phyloP scores from a whole-genome alignment of 2,113 vertebrate species.

The Erythrocercus mccallii region DNA sequence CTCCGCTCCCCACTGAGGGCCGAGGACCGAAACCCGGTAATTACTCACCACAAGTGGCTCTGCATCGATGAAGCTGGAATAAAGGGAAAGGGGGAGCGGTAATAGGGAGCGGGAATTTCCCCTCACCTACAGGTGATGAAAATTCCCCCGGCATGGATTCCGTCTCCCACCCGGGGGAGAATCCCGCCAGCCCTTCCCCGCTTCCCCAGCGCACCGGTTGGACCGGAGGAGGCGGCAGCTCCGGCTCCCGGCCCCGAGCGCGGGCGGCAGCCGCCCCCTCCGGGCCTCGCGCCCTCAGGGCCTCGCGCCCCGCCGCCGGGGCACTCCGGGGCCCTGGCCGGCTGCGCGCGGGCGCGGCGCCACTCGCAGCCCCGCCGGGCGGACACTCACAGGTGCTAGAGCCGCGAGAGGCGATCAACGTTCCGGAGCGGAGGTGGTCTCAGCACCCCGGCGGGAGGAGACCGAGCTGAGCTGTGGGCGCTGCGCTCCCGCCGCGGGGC shows the following conservation, averaged over 20 bases:
- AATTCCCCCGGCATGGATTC: too few species aligned
- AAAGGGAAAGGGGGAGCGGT: rapidly evolving
- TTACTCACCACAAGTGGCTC: not conserved
- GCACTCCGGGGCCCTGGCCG: not conserved
- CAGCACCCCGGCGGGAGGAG: not conserved
- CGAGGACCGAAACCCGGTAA: not conserved
- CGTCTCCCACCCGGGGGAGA: not conserved
- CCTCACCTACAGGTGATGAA: not conserved
- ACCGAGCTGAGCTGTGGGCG: rapidly evolving
- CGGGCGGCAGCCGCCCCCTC: not conserved
- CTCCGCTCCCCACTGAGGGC: not conserved
- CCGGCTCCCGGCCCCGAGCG: not conserved
- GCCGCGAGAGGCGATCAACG: not conserved
- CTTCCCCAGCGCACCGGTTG: not conserved
- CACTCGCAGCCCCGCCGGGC: not conserved
- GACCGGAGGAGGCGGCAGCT: not conserved
- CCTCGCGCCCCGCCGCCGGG: not conserved
- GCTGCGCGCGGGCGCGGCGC: not conserved
- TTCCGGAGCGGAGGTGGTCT: not conserved
- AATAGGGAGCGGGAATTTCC: rapidly evolving
- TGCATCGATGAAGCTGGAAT: not conserved
- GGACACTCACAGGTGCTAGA: not conserved
- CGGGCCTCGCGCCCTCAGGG: not conserved
- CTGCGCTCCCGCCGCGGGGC: not conserved
- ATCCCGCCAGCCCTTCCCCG: not conserved